Conservation (phyloP, 2,113 vertebrate genomes). For the Poicephalus meyeri region DNA sequence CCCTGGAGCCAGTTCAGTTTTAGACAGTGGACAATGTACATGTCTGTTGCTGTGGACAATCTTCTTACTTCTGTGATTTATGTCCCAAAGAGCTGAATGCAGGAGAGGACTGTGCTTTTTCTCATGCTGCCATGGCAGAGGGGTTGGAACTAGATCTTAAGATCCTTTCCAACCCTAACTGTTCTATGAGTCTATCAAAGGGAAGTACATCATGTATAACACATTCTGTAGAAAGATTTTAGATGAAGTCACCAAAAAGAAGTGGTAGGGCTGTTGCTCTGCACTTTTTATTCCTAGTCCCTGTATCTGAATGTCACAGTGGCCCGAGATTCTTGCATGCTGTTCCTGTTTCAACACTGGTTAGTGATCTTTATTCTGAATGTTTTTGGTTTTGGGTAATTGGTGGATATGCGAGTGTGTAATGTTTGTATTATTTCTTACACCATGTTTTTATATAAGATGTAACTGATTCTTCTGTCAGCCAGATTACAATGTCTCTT, state of each 20-base stretch:
- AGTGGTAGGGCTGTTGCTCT: neutral
- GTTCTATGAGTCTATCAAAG: neutral
- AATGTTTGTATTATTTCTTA: neutral
- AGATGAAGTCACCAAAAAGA: neutral
- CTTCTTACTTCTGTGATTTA: neutral
- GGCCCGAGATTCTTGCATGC: neutral
- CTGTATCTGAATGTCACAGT: neutral
- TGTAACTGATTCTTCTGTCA: neutral
- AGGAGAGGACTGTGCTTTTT: neutral
- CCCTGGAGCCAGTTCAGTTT: neutral
- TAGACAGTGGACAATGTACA: neutral
- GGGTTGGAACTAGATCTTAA: neutral
- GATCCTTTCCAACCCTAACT: neutral
- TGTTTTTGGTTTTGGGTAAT: neutral
- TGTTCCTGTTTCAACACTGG: neutral
- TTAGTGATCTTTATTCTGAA: neutral
- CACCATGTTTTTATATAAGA: neutral
- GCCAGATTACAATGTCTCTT: neutral
- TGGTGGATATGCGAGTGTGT: neutral
- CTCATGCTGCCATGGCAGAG: rapidly evolving
- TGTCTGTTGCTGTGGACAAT: neutral
- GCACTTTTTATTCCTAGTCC: neutral
- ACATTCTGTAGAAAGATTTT: neutral
- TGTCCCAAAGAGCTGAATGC: neutral
- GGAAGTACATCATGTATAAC: neutral